Base-by-base conservation (phyloP, 2,113 vertebrate genomes). In the Scartelaos histophorus region DNA sequence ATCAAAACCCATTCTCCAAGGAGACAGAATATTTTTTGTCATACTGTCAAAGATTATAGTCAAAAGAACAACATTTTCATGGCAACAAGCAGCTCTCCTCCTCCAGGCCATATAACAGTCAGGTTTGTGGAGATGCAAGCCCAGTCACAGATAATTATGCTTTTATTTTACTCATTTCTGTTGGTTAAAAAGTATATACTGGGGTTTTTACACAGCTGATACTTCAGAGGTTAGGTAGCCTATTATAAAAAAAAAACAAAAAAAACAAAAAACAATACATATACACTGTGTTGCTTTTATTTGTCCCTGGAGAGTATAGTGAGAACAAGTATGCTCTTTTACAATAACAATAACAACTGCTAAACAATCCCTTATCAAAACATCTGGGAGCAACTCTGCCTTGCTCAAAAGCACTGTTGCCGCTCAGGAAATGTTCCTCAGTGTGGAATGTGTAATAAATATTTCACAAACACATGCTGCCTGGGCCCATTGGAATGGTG, bases 381-480 rank as follows among this genome's bases (percentile, higher is more conserved):
- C 65, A 78, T 45, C 29, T 73, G 29, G 54, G 67, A 34, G 64
- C 17, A 19, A 66, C 56, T 74, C 46, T 76, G 75, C 56, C 66
- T 81, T 85, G 71, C 76, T 75, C 56, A 35, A 65, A 64, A 85
- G 60, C 5, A 56, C 46, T 78, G 13, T 25, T 10, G 43, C 29
- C 45, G 62, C 45, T 34, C 53, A 35, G 51, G 35, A 45, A 38
- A 67, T 66, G 70, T 70, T 75, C 67, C 69, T 76, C 75, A 64
- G 74, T 65, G 65, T 38, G 51, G 56, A 69, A 66, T 66, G 61
- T 70, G 70, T 68, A 65, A 81, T 79, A 83, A 80, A 83, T 83
- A 85, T 85, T 88, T 84, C 69, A 79, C 78, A 70, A 83, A 79
- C 74, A 74, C 80, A 78, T 72, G 75, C 74, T 54, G 65, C 76